A percentile compares a stretch with the other conserved stretches of the same genome.
phyloP scores from a whole-genome alignment of 2,797 vertebrate species.

The Alca torda region DNA sequence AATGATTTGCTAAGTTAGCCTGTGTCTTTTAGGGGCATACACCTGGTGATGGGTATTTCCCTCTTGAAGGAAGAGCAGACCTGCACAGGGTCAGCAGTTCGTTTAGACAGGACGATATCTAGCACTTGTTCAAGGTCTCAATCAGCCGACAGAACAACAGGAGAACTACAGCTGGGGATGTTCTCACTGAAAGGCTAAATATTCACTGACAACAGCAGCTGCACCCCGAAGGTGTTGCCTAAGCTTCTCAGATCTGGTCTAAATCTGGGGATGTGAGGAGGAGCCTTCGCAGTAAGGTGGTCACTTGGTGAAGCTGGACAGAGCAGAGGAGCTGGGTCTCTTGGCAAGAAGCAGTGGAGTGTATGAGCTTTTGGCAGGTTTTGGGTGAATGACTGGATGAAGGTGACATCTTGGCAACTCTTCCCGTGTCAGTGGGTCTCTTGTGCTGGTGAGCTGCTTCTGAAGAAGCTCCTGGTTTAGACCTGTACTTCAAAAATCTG shows the following conservation, averaged over 20 bases:
- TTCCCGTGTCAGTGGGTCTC: neutral
- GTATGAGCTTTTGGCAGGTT: neutral
- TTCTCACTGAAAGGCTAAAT: neutral
- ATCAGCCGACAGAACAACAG: neutral
- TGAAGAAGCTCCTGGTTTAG: neutral
- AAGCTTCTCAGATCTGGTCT: neutral
- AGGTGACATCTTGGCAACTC: neutral
- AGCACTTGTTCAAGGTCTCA: neutral
- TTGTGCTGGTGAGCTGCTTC: neutral
- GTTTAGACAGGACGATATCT: neutral
- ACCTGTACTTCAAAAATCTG: neutral
- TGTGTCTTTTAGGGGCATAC: neutral
- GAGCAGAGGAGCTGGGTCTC: neutral
- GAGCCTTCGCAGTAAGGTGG: neutral
- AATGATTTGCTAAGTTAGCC: neutral
- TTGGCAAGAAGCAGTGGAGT: neutral
- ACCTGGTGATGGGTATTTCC: neutral
- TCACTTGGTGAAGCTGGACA: neutral
- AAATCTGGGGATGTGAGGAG: neutral
- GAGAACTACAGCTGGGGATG: neutral
- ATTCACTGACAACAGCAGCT: neutral
- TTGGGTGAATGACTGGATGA: neutral
- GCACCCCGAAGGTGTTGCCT: neutral
- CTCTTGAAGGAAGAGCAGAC: neutral
- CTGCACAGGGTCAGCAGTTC: neutral